Base-by-base conservation (phyloP, 2,888 invertebrate genomes). In the Meiosimyza decipiens region DNA sequence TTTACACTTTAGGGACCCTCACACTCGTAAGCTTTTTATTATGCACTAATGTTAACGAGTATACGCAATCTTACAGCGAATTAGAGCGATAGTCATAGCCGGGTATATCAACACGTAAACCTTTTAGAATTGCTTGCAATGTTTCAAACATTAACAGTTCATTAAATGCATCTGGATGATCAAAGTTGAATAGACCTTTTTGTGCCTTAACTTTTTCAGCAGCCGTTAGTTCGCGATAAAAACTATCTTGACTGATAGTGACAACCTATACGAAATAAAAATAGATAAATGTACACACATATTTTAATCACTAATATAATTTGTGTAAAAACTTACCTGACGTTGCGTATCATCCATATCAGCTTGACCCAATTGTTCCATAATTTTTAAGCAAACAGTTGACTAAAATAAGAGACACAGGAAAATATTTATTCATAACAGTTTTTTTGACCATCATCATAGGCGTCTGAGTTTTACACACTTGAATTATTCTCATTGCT, bases 91-190 rank as follows among this genome's bases (percentile, higher is more conserved):
- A 98, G 86, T 99, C 98, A 87, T 99, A 99, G 69, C 93, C 92
- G 1, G 97, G 97, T 75, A 99, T 93, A 82, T 95, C 92, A 51
- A 97, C 97, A 81, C 93, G 93, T 79, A 93, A 92, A 1, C 98
- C 97, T 73, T 91, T 92, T 18, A 95, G 89, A 77, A 99, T 94
- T 80, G 95, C 93, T 78, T 91, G 90, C 60, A 99, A 87, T 0
- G 95, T 94, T 64, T 92, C 90, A 62, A 92, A 89, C 85, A 99
- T 93, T 40, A 96, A 89, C 71, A 94, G 93, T 83, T 96, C 94
- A 86, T 99, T 95, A 86, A 99, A 97, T 0, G 99, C 98, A 87
- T 96, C 97, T 0, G 99, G 99, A 88, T 99, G 99, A 87, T 99
- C 99, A 87, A 99, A 99, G 89, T 99, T 98, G 85, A 95, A 99